These are phyloP conservation scores for Synanceia verrucosa DNA, from an alignment of 2,797 vertebrate genomes.

Conservation along the genomic window DNA sequence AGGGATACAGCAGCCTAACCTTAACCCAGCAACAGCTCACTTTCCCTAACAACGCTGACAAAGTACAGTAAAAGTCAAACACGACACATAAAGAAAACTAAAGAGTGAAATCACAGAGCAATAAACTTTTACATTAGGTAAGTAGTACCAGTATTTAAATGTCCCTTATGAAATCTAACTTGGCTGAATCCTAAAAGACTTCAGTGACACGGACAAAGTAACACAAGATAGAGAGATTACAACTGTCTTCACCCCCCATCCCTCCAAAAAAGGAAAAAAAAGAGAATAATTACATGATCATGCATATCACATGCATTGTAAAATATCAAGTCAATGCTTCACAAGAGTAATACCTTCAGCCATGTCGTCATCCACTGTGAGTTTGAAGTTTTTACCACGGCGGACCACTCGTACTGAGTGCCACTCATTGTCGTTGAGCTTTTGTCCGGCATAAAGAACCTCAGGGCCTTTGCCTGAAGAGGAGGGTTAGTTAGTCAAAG, in stretches of 20 bases:
- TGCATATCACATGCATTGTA: neutral
- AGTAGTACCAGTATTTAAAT: too few species aligned
- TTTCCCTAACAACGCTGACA: neutral
- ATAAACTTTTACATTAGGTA: neutral
- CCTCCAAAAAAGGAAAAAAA: neutral
- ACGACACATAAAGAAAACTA: neutral
- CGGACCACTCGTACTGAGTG: conserved; percentile 94
- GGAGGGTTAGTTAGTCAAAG: conserved; percentile 75
- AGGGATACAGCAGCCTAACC: neutral
- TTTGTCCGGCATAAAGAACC: conserved; percentile 96
- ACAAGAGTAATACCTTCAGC: conserved; percentile 87
- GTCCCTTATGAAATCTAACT: neutral
- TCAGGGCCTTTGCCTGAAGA: conserved; percentile 97
- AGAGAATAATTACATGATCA: neutral
- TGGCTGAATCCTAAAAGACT: neutral
- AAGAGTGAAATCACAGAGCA: neutral
- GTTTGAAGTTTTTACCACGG: conserved; percentile 93
- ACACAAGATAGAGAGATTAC: neutral
- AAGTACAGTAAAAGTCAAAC: neutral
- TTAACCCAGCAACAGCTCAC: neutral
- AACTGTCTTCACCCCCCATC: neutral
- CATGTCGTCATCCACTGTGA: conserved; percentile 94
- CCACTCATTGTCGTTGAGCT: conserved; percentile 98
- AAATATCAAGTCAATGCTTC: neutral
- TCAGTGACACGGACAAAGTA: neutral